These are phyloP conservation scores for Climacteris rufus DNA, from an alignment of 2,113 vertebrate species.

Conservation along the genomic window DNA sequence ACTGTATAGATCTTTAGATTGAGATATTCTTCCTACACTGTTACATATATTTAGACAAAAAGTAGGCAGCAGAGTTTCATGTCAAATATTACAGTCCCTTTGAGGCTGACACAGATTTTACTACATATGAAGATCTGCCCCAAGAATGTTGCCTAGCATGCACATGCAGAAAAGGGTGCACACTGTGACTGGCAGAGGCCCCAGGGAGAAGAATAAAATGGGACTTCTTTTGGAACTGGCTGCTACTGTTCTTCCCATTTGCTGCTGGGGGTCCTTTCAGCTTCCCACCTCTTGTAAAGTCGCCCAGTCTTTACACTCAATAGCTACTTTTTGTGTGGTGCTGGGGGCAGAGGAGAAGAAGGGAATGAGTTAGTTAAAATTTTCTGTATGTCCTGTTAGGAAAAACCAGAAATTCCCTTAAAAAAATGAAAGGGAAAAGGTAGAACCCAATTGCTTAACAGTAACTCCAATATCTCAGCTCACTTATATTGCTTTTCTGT, in stretches of 20 bases:
- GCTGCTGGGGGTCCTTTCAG: neutral
- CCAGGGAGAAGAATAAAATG: neutral
- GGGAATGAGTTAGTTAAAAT: neutral
- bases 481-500: constrained; percentile 36
- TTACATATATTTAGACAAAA: neutral
- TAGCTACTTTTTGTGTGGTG: neutral
- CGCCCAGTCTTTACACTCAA: neutral
- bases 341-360: neutral
- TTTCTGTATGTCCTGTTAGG: neutral
- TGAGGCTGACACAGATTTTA: neutral
- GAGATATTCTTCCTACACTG: neutral
- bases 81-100: neutral
- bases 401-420: neutral
- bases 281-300: neutral
- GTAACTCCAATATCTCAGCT: neutral
- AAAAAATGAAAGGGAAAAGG: neutral
- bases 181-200: neutral
- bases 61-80: neutral
- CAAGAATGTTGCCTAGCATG: neutral
- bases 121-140: neutral
- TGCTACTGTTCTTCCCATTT: neutral
- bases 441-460: neutral
- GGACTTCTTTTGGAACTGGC: neutral
- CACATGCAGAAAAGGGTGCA: neutral
- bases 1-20: neutral